phyloP scores from a whole-genome alignment of 2,113 vertebrate species.

The Sorex araneus region DNA sequence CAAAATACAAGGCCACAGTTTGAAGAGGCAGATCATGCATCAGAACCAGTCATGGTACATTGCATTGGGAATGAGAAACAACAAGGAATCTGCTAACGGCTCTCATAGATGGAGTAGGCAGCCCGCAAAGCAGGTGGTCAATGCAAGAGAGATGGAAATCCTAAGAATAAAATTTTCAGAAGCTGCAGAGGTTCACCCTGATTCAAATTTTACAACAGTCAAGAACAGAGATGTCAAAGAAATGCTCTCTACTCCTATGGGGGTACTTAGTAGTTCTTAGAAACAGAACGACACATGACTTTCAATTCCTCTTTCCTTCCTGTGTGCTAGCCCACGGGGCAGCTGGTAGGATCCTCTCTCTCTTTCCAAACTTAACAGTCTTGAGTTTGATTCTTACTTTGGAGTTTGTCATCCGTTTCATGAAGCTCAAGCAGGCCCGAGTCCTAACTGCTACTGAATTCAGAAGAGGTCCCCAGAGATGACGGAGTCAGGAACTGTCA shows the following conservation, averaged over 20 bases:
- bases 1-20: background rate
- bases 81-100: background rate
- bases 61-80: background rate
- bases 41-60: background rate
- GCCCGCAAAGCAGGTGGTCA: background rate
- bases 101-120: background rate
- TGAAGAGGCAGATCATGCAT: background rate
- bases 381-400: background rate
- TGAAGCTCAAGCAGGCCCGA: background rate
- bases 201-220: slow-evolving; percentile 24
- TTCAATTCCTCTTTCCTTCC: background rate
- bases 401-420: background rate
- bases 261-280: background rate
- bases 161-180: background rate
- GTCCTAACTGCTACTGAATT: background rate
- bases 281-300: background rate
- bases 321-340: background rate
- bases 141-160: background rate
- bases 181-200: background rate
- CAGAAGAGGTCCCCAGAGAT: background rate
- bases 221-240: slow-evolving; percentile 22
- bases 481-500: background rate
- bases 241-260: background rate
- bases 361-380: background rate
- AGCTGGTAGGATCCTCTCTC: background rate